phyloP scores from a whole-genome alignment of 2,113 vertebrate species.

The Coptodon rendalli region DNA sequence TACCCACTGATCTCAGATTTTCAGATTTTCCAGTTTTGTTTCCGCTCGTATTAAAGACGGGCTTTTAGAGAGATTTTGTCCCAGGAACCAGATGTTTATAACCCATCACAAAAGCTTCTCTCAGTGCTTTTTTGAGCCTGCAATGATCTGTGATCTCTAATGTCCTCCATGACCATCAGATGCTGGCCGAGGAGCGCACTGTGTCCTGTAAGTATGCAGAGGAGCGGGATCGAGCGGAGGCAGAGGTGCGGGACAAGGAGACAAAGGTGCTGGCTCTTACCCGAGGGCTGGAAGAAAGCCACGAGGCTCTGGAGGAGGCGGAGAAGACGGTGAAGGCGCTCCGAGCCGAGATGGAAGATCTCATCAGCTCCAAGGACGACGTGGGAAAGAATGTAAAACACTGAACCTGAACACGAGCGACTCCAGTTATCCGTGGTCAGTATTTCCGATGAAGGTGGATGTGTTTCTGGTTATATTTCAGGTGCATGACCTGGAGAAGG shows the following conservation, averaged over 20 bases:
- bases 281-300: conserved; percentile 82
- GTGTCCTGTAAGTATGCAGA: conserved; percentile 85
- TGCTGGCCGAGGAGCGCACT: conserved; percentile 88
- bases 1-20: neutral
- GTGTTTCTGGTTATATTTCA: conserved; percentile 22
- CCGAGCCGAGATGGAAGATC: conserved; percentile 88
- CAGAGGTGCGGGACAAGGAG: conserved; percentile 87
- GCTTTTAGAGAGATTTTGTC: neutral
- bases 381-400: conserved; percentile 86
- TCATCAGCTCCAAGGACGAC: conserved; percentile 94
- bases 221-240: conserved; percentile 89
- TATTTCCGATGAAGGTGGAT: neutral
- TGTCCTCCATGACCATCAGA: conserved; percentile 49
- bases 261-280: conserved; percentile 82
- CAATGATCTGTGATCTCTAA: neutral
- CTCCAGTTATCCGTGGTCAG: fast-evolving
- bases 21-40: neutral
- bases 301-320: conserved; percentile 81
- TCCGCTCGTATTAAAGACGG: neutral
- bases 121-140: neutral
- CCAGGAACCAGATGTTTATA: neutral
- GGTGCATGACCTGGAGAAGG: conserved; percentile 94
- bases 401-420: neutral
- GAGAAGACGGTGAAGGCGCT: conserved; percentile 82
- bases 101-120: neutral